A percentile compares a stretch with the other conserved stretches of the same genome.
These are phyloP conservation scores for Hippopotamus amphibius DNA, from an alignment of 2,113 vertebrate species.

Conservation along the genomic window DNA sequence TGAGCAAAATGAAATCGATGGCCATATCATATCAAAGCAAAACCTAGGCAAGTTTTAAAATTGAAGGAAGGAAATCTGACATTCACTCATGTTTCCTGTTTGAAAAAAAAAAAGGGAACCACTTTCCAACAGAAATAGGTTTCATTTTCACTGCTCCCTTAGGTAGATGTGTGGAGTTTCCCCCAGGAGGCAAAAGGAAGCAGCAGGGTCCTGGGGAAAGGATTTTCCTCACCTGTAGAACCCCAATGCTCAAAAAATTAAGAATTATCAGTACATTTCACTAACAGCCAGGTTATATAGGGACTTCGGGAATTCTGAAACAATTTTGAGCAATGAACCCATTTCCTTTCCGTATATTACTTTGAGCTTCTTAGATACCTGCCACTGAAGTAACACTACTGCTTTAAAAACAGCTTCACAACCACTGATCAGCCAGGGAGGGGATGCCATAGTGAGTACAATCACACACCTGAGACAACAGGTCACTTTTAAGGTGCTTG, in stretches of 20 bases:
- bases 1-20: neutral
- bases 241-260: neutral
- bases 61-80: neutral
- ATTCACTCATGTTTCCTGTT: slow-evolving; percentile 37
- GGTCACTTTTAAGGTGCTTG: neutral
- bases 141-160: slow-evolving; percentile 45
- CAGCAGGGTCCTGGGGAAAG: neutral
- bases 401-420: neutral
- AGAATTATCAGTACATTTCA: neutral
- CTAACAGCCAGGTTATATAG: neutral
- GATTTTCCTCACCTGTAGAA: neutral
- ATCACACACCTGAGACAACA: neutral
- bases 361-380: neutral
- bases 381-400: neutral
- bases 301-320: slow-evolving; percentile 21
- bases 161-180: neutral
- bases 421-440: neutral
- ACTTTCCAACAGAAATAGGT: slow-evolving; percentile 64
- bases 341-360: neutral
- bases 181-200: neutral
- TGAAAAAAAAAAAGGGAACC: slow-evolving; percentile 51
- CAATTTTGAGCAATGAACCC: neutral
- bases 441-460: neutral
- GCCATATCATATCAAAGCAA: slow-evolving; percentile 14
- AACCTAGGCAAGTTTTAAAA: slow-evolving; percentile 22